Base-by-base conservation (phyloP, 2,797 vertebrate species). In the Tragelaphus oryx region DNA sequence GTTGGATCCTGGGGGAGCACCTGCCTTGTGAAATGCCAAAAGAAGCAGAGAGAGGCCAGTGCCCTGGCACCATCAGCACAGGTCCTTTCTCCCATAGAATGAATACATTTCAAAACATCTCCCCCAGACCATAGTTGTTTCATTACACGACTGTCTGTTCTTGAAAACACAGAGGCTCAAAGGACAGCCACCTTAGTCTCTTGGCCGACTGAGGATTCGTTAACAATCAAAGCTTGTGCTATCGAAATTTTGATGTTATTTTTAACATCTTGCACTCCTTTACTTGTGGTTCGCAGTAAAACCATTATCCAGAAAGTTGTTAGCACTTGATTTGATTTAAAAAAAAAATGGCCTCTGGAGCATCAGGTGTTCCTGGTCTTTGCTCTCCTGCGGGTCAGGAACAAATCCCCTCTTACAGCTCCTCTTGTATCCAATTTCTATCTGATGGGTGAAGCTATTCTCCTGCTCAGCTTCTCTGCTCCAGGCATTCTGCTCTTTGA, bases 361-460 rank as follows among this genome's bases (percentile, higher is more conserved):
- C 11, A 82, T 96, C 91, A 93, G 48, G 30, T 88, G 96, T 96
- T 89, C 87, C 54, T 91, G 57, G 92, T 92, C 95, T 97, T 95
- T 95, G 85, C 22, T 78, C 55, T 90, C 59, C 46, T 71, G 33
- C 83, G 18, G 57, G 87, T 93, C 93, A 87, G 68, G 26, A 82
- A 92, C 28, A 76, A 28, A 13, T 57, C 26, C 46, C 80, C 93
- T 17, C 68, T 60, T 74, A 0, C 4, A 6, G 86, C 44, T 54
- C 60, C 60, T 95, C 92, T 94, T n/a, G 89, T 89, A 84, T 94
- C 24, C 20, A 6, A 44, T 87, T 96, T 95, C 76, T 96, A 55
- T 91, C 81, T 52, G 82, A 16, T 48, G 41, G 74, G 76, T 28
- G 59, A 95, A 37, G 22, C 33, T 89, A 54, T 80, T 94, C 94